Base-by-base conservation (phyloP, 92 coral and sea anemone genomes). In the Isaurus tuberculatus region DNA sequence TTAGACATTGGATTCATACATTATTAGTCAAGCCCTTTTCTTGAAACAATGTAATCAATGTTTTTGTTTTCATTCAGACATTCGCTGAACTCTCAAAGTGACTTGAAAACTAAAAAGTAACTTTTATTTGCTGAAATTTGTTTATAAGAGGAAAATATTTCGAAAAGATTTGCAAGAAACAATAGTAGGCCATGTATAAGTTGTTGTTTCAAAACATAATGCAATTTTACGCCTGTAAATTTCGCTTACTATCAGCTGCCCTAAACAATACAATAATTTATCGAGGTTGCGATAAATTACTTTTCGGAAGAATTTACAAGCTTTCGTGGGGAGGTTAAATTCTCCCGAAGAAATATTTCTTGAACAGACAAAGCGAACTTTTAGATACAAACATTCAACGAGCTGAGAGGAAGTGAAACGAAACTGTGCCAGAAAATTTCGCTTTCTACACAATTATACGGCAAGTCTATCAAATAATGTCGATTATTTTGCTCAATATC, bases 371-470 rank as follows among this genome's bases (percentile, higher is more conserved):
- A 8, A 49, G 22, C 16, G 58, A 15, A 4, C 15, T 49, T 1
- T 49, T 26, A 55, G 63, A 25, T n/a, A 25, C n/a, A 26, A 11
- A 25, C 9, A 63, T 25, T 34, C 8, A 13, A 28, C 1, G 27
- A 27, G 17, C 27, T 40, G 46, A 40, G 13, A 63, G 69, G 69
- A 63, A 63, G 69, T 63, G 34, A 63, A 63, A 63, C 69, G 4
- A 28, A 2, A 1, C 27, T 26, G 2, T 63, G 19, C 11, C 13
- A 4, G 3, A 19, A 27, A 26, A 29, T 63, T 63, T 63, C 69
- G 34, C 69, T 63, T 63, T 29, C 27, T 63, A 27, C 26, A 19
- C 28, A 55, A 8, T 10, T n/a, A 8, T 55, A 20, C 58, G 26
- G 23, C 28, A 19, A 0, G 7, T 55, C 25, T 17, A 1, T 19